Conservation (phyloP, 2,797 vertebrate genomes). For the Pygocentrus nattereri region DNA sequence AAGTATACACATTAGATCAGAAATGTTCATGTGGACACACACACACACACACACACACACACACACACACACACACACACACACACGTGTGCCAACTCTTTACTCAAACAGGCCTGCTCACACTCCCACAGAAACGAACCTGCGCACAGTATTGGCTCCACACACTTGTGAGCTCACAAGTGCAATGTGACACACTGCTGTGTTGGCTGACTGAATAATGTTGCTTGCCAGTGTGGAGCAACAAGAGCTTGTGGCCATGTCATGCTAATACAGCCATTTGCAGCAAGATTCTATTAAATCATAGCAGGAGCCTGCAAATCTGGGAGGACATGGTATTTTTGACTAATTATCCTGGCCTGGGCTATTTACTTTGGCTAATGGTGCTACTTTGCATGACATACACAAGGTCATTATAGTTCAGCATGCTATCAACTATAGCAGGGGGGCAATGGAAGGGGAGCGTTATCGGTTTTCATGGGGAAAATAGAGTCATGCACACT, state of each 20-base stretch:
- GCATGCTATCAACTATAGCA: constrained; percentile 22
- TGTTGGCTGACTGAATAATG: constrained; percentile 15
- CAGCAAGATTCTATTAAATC: constrained; percentile 25
- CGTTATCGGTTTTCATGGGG: not conserved
- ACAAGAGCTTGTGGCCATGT: constrained; percentile 18
- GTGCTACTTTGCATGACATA: constrained; percentile 24
- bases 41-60: not conserved
- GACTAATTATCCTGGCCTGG: constrained; percentile 23
- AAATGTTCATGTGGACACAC: not conserved
- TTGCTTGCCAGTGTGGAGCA: constrained; percentile 33
- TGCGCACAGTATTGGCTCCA: not conserved
- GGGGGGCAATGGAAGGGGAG: not conserved
- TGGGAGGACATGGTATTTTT: constrained; percentile 15
- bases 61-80: not conserved
- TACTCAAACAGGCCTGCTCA: not conserved
- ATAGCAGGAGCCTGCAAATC: constrained; percentile 17
- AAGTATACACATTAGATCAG: not conserved
- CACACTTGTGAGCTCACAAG: not conserved
- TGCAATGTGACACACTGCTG: constrained; percentile 20
- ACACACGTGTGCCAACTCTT: not conserved
- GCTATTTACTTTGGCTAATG: constrained; percentile 34
- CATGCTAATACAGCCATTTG: constrained; percentile 31
- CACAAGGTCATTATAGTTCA: constrained; percentile 23
- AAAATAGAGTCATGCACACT: not conserved
- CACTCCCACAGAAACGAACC: not conserved